Conservation (phyloP, 92 coral and sea anemone genomes). For the Paramuricea clavata region DNA sequence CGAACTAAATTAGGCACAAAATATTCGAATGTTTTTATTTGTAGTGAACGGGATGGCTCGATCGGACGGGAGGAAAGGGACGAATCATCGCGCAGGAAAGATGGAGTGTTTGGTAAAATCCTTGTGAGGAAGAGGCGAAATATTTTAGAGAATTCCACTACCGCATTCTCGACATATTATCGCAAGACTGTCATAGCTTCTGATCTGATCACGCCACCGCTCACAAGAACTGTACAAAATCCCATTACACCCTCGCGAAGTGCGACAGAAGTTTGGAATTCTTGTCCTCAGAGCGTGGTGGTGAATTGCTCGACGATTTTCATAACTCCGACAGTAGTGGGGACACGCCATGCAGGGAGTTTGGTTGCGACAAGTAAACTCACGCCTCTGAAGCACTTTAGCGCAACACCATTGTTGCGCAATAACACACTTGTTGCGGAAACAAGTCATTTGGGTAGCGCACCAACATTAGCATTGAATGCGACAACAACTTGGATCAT, state of each 20-base stretch:
- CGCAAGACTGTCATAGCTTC: not conserved
- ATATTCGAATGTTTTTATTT: not conserved
- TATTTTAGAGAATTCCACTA: not conserved
- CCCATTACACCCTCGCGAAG: not conserved
- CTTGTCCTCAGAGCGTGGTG: conserved; percentile 33
- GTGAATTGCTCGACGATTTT: conserved; percentile 30
- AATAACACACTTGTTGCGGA: not conserved
- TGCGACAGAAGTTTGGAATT: not conserved
- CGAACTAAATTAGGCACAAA: not conserved
- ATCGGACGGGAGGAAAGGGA: not conserved
- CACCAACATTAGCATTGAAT: not conserved
- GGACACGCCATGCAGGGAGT: not conserved
- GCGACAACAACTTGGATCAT: not conserved
- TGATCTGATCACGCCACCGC: not conserved
- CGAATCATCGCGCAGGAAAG: not conserved
- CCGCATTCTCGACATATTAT: not conserved
- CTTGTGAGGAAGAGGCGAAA: not conserved
- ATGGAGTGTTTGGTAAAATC: not conserved
- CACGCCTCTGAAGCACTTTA: conserved; percentile 5
- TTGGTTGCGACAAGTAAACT: conserved; percentile 6
- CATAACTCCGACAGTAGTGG: not conserved
- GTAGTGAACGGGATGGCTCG: not conserved
- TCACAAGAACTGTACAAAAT: not conserved
- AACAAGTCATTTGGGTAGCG: not conserved
- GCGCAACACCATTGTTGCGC: not conserved